phyloP scores from a whole-genome alignment of 1,140 invertebrate genomes.

The Pogonomyrmex californicus region DNA sequence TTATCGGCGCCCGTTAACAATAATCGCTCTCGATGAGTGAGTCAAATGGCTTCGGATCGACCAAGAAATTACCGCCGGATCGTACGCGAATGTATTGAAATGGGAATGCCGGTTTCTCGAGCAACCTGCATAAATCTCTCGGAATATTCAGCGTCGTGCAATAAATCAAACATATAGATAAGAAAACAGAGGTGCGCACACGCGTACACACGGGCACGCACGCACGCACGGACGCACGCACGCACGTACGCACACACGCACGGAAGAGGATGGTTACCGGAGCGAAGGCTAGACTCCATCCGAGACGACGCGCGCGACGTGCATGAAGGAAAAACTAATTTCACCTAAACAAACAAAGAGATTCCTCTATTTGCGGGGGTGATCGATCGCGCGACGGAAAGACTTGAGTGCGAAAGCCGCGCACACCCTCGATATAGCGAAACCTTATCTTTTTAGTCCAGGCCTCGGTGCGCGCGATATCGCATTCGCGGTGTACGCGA shows the following conservation, averaged over 20 bases:
- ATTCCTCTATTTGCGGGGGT: slow-evolving; percentile 73
- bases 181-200: slow-evolving; percentile 26
- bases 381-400: slow-evolving; percentile 73
- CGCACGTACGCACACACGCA: too few species aligned
- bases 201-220: neutral
- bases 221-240: too few species aligned
- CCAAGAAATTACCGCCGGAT: neutral
- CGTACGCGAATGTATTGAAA: neutral
- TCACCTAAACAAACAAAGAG: slow-evolving; percentile 71
- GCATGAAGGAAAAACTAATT: slow-evolving; percentile 71
- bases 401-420: slow-evolving; percentile 52
- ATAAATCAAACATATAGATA: slow-evolving; percentile 55
- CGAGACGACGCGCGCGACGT: neutral
- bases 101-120: slow-evolving; percentile 2
- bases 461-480: slow-evolving; percentile 40
- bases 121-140: neutral
- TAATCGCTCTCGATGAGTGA: neutral
- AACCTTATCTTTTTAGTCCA: slow-evolving; percentile 76
- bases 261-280: neutral
- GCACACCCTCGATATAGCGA: slow-evolving; percentile 57
- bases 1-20: slow-evolving; percentile 8
- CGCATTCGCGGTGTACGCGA: slow-evolving; percentile 41
- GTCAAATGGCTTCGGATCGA: neutral
- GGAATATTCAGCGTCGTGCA: slow-evolving; percentile 19
- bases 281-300: slow-evolving; percentile 1